These are phyloP conservation scores for Phortica variegata DNA, from an alignment of 1,140 invertebrate genomes.

Conservation along the genomic window DNA sequence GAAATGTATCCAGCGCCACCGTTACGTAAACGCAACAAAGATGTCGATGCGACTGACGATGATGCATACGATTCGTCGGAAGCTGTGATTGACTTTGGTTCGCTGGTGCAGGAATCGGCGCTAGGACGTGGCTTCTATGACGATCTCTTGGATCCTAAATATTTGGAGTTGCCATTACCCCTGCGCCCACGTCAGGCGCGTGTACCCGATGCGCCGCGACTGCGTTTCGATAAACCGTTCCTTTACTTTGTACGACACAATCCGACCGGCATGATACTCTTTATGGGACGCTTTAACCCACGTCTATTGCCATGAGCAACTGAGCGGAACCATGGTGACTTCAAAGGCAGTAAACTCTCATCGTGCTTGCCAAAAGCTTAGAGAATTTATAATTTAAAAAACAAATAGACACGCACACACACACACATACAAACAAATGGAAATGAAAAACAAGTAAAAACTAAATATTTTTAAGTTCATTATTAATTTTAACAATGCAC, in stretches of 20 bases:
- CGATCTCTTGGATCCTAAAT: constrained; percentile 63
- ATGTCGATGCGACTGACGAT: constrained; percentile 38
- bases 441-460: constrained; percentile 20
- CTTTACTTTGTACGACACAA: constrained; percentile 84
- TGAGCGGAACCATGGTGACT: background rate
- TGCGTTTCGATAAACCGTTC: constrained; percentile 82
- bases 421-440: background rate
- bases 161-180: constrained; percentile 65
- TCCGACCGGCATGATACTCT: constrained; percentile 80
- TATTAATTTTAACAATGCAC: constrained; percentile 33
- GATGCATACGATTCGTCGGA: constrained; percentile 37
- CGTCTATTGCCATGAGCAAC: constrained; percentile 65
- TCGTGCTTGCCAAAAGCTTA: too few species aligned
- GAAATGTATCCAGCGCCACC: constrained; percentile 75
- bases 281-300: constrained; percentile 82
- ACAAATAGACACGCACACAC: constrained; percentile 9
- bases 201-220: constrained; percentile 67
- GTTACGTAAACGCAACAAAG: constrained; percentile 56
- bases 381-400: background rate
- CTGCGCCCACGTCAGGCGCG: constrained; percentile 70
- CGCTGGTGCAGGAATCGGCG: constrained; percentile 59
- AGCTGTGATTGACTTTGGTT: constrained; percentile 38
- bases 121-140: constrained; percentile 63
- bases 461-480: constrained; percentile 31
- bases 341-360: too few species aligned